phyloP scores from a whole-genome alignment of 2,113 vertebrate genomes.

The Nothoprocta perdicaria region DNA sequence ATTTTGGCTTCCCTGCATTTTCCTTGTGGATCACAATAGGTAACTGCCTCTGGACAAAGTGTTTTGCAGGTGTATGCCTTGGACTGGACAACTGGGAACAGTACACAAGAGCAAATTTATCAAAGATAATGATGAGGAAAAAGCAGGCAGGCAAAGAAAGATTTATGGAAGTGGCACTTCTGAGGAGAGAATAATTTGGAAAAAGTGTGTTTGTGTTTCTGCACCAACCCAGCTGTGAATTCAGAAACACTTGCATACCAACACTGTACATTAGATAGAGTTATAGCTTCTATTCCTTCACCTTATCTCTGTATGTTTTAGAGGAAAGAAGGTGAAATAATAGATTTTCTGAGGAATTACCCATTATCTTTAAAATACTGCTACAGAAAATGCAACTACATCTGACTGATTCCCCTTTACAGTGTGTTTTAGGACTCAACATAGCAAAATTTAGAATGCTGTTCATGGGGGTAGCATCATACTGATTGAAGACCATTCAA shows the following conservation, averaged over 20 bases:
- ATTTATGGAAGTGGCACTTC: neutral
- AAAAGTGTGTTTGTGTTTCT: neutral
- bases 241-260: neutral
- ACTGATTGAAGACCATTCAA: neutral
- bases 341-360: neutral
- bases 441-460: neutral
- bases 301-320: neutral
- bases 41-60: constrained; percentile 58
- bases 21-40: constrained; percentile 57
- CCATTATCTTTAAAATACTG: neutral
- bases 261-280: neutral
- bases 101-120: constrained; percentile 15
- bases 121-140: neutral
- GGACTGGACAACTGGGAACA: neutral
- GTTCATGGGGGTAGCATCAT: neutral
- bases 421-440: neutral
- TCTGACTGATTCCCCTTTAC: neutral
- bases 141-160: neutral
- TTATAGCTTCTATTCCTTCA: neutral
- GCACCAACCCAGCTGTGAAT: neutral
- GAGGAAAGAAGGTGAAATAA: neutral
- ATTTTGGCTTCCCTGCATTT: constrained; percentile 71
- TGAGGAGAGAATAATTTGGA: neutral
- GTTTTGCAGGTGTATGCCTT: constrained; percentile 60
- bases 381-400: neutral